A percentile compares a stretch with the other conserved stretches of the same genome.
Evolutionary conservation across 37 sponge, comb jelly and placozoan species (phyloP).

Genomic region (Theonella swinhoei): DNA sequence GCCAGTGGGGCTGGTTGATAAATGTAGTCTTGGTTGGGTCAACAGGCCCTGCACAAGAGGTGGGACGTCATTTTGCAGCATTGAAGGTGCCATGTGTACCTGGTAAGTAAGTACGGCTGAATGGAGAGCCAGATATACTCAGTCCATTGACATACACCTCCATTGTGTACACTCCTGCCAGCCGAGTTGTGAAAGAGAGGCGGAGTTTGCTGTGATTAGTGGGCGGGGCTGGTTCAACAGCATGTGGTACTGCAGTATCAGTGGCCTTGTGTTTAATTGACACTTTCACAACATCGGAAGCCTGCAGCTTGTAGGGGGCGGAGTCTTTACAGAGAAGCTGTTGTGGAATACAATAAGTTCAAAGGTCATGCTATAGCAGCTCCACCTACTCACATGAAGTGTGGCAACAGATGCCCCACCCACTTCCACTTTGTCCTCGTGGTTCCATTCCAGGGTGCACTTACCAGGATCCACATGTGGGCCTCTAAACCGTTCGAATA

Average conservation of each 20-base stretch:
- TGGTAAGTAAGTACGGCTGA: constrained; percentile 44
- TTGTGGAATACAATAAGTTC: not conserved
- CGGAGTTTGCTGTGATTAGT: constrained; percentile 28
- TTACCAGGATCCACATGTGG: constrained; percentile 28
- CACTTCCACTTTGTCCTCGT: constrained; percentile 44
- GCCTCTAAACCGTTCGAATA: constrained; percentile 58
- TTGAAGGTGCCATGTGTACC: no score
- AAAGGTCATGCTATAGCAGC: not conserved
- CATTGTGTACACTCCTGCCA: constrained; percentile 49
- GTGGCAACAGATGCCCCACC: constrained; percentile 63
- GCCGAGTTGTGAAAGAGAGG: constrained; percentile 64
- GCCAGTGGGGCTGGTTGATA: constrained; percentile 38
- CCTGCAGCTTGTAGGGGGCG: constrained; percentile 48
- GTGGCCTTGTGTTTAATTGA: constrained; percentile 1
- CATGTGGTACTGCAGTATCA: constrained; percentile 44
- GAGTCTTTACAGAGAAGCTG: constrained; percentile 56
- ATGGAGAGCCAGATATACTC: constrained; percentile 5
- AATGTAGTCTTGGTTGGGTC: constrained; percentile 67
- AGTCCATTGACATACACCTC: constrained; percentile 44
- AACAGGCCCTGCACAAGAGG: constrained; percentile 49
- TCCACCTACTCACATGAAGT: constrained; percentile 42
- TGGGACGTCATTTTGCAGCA: no score
- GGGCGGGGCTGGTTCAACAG: constrained; percentile 62
- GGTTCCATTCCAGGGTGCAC: constrained; percentile 59
- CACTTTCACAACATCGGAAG: constrained; percentile 46